Percentiles rank a stretch among this genome's conserved stretches.
Conservation (phyloP, 2,113 vertebrate genomes). For the Paradoxurus hermaphroditus region DNA sequence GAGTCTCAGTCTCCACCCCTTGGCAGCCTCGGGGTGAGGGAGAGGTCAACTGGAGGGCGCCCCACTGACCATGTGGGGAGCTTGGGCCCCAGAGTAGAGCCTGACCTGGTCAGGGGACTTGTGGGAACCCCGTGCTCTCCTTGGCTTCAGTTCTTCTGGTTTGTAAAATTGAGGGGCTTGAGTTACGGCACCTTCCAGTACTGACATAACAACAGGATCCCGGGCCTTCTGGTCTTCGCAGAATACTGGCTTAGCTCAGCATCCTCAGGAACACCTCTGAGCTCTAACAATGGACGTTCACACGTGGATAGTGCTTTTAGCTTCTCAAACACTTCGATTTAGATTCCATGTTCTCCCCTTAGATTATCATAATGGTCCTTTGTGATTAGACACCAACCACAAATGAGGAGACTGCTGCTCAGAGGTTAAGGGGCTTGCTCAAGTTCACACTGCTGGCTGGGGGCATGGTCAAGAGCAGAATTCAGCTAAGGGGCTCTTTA, state of each 20-base stretch:
- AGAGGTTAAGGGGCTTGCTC: not conserved
- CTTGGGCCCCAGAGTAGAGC: not conserved
- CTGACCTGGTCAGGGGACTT: not conserved
- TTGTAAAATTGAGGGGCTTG: not conserved
- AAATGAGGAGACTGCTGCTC: not conserved
- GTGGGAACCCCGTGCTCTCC: not conserved
- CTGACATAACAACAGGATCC: not conserved
- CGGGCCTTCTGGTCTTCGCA: not conserved
- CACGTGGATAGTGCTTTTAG: not conserved
- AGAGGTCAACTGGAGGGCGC: not conserved
- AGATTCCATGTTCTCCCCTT: not conserved
- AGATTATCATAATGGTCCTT: not conserved
- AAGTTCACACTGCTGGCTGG: not conserved
- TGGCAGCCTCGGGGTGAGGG: accelerated
- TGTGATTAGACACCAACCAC: not conserved
- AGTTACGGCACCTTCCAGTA: not conserved
- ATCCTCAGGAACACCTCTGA: not conserved
- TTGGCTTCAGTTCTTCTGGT: not conserved
- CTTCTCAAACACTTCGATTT: not conserved
- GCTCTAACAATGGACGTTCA: not conserved
- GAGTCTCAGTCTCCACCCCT: not conserved
- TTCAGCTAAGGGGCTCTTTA: not conserved
- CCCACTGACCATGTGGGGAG: not conserved
- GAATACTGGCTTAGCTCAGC: not conserved
- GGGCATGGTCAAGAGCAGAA: not conserved